Percentiles rank a stretch among this genome's conserved stretches.
These are phyloP conservation scores for Trypoxylus dichotomus DNA, from an alignment of 1,140 invertebrate species.

Conservation along the genomic window DNA sequence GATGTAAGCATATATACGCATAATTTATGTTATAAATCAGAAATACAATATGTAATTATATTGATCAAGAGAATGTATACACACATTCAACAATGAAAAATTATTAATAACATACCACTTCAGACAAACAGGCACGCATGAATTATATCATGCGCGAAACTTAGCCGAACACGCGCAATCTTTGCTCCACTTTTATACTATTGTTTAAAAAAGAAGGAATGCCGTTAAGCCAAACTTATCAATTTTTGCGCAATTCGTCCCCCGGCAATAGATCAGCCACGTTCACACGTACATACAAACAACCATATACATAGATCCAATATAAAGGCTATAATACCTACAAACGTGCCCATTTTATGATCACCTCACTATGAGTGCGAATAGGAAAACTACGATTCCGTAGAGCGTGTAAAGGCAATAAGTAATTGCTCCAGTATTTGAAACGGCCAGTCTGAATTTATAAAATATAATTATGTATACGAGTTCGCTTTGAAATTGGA, in stretches of 20 bases:
- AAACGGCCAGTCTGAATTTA: not conserved
- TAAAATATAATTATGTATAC: constrained; percentile 19
- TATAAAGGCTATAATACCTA: not conserved
- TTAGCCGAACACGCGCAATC: not conserved
- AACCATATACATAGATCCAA: not conserved
- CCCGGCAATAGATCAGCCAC: constrained; percentile 1
- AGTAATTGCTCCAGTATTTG: not conserved
- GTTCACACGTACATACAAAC: not conserved
- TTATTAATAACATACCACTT: constrained; percentile 6
- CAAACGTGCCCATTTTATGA: not conserved
- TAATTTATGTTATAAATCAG: not conserved
- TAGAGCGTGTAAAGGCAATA: not conserved
- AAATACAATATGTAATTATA: constrained; percentile 22
- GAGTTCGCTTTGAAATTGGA: not conserved
- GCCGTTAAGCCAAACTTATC: constrained; percentile 20
- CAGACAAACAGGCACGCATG: not conserved
- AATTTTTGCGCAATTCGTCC: constrained; percentile 8
- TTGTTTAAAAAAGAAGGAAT: constrained; percentile 24
- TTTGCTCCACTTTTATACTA: constrained; percentile 7
- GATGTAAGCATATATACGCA: no score
- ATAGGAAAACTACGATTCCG: not conserved
- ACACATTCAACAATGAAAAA: constrained; percentile 1
- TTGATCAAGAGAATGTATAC: constrained; percentile 2
- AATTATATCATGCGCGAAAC: constrained; percentile 9
- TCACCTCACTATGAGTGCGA: not conserved